Conservation (phyloP, 2,888 invertebrate species). For the Torymus aiolomorphi region DNA sequence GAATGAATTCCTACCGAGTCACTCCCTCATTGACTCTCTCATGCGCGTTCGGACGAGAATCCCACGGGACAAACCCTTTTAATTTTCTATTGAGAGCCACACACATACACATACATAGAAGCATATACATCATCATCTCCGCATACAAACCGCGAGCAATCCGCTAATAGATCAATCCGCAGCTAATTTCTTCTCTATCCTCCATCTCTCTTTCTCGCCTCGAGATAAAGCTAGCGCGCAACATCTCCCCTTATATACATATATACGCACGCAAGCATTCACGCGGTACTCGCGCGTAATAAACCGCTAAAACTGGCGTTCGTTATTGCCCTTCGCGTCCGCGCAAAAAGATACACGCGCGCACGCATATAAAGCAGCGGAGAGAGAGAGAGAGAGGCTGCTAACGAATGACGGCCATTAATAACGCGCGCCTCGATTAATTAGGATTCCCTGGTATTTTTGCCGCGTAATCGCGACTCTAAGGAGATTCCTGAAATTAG, state of each 20-base stretch:
- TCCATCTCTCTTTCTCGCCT: background rate
- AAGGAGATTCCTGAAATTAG: constrained; percentile 43
- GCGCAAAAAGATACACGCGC: constrained; percentile 1
- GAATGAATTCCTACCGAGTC: too few species aligned
- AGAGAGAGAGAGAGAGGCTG: background rate
- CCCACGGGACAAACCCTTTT: too few species aligned
- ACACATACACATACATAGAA: too few species aligned
- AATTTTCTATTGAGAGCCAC: too few species aligned
- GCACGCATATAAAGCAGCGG: background rate
- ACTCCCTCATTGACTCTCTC: too few species aligned
- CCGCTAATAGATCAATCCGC: constrained; percentile 41
- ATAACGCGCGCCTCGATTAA: constrained; percentile 45
- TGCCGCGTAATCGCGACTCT: background rate
- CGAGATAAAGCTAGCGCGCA: too few species aligned
- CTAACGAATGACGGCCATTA: constrained; percentile 40
- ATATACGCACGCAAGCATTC: too few species aligned
- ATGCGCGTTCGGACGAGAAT: too few species aligned
- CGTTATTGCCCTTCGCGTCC: constrained; percentile 1
- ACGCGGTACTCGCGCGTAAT: constrained; percentile 11
- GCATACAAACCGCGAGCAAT: constrained; percentile 12
- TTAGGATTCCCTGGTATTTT: constrained; percentile 43
- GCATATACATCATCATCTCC: background rate
- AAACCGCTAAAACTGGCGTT: constrained; percentile 39
- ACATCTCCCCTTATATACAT: too few species aligned
- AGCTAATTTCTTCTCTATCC: background rate